A percentile compares a stretch with the other conserved stretches of the same genome.
These are phyloP conservation scores for Akabosia matsudoensis DNA, from an alignment of 1,140 invertebrate genomes.

Conservation along the genomic window DNA sequence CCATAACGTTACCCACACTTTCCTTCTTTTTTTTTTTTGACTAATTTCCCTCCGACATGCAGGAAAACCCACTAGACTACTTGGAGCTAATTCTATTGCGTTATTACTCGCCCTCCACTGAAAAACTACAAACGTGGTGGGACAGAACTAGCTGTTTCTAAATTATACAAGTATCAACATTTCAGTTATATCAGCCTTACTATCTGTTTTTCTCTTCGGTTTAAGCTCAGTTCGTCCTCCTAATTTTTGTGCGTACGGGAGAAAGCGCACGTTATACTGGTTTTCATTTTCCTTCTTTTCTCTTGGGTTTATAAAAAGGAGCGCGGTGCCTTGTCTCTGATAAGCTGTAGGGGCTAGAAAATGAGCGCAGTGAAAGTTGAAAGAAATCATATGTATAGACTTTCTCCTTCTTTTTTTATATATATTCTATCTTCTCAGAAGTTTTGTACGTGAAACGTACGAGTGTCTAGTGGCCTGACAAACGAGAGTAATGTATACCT, in stretches of 20 bases:
- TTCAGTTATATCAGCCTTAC: too few species aligned
- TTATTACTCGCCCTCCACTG: background rate
- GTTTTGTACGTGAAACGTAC: too few species aligned
- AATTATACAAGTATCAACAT: too few species aligned
- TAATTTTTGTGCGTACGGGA: too few species aligned
- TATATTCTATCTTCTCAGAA: too few species aligned
- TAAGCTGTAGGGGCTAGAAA: slow-evolving; percentile 5
- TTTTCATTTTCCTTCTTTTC: background rate
- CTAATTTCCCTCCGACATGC: slow-evolving; percentile 18
- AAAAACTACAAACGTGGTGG: background rate
- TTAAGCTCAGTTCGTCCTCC: too few species aligned
- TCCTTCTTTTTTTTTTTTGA: slow-evolving; percentile 16
- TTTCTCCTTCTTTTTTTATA: background rate
- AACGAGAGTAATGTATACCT: background rate
- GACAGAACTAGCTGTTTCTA: too few species aligned
- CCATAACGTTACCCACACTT: background rate
- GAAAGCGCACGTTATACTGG: too few species aligned
- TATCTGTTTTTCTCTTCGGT: too few species aligned
- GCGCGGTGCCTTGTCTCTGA: background rate
- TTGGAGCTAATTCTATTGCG: slow-evolving; percentile 4
- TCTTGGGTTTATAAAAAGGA: slow-evolving; percentile 8
- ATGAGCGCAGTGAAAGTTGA: background rate
- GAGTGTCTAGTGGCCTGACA: too few species aligned
- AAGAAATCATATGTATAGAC: background rate
- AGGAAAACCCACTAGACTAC: slow-evolving; percentile 17